These are phyloP conservation scores for Periophthalmodon schlosseri DNA, from an alignment of 2,113 vertebrate species.

Conservation along the genomic window DNA sequence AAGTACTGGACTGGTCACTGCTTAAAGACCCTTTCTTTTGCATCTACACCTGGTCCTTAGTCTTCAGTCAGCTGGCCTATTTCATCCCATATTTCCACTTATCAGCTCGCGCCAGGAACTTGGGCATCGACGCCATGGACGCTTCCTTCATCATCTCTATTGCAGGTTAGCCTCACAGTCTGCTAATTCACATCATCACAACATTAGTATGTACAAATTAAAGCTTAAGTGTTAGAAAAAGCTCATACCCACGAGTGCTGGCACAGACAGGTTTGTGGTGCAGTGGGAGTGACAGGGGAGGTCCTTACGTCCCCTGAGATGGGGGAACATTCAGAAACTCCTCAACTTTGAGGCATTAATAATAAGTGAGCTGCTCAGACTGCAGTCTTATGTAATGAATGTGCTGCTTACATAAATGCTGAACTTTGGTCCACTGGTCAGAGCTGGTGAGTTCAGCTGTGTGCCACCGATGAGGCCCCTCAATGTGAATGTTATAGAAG, in stretches of 20 bases:
- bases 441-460: constrained; percentile 64
- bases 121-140: constrained; percentile 87
- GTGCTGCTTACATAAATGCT: constrained; percentile 81
- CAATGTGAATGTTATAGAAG: constrained; percentile 44
- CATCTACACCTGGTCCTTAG: constrained; percentile 89
- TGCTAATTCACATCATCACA: background rate
- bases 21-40: constrained; percentile 89
- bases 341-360: constrained; percentile 75
- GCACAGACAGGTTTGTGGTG: background rate
- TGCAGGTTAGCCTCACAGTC: constrained; percentile 80
- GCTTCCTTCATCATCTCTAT: constrained; percentile 89
- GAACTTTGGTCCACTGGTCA: constrained; percentile 78
- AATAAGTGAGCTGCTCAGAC: constrained; percentile 79
- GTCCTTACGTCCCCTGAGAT: constrained; percentile 28
- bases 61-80: constrained; percentile 92
- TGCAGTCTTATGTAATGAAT: constrained; percentile 80
- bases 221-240: background rate
- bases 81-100: constrained; percentile 91
- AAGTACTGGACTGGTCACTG: constrained; percentile 82
- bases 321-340: constrained; percentile 50
- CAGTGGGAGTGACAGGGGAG: constrained; percentile 25
- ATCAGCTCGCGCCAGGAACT: constrained; percentile 85
- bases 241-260: background rate
- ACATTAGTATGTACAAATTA: background rate
- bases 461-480: constrained; percentile 61